These are phyloP conservation scores for Caenorhabditis sp. DNA, from an alignment of 2,888 invertebrate genomes.

Conservation along the genomic window DNA sequence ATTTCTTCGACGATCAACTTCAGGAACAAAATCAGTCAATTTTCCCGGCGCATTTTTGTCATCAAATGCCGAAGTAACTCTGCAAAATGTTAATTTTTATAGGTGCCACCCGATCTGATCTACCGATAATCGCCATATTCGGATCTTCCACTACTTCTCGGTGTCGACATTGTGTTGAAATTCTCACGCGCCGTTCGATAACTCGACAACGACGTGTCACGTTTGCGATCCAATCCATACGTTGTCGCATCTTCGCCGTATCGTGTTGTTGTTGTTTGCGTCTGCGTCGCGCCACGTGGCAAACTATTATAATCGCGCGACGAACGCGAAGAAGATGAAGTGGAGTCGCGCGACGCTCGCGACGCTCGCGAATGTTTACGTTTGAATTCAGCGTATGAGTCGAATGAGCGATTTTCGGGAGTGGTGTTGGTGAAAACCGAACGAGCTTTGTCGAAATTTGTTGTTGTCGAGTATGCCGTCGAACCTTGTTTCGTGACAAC, in stretches of 20 bases:
- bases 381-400: slow-evolving; percentile 53
- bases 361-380: slow-evolving; percentile 39
- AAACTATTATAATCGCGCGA: slow-evolving; percentile 50
- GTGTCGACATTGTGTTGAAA: slow-evolving; percentile 19
- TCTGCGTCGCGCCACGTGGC: slow-evolving; percentile 29
- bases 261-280: not conserved
- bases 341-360: not conserved
- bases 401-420: slow-evolving; percentile 31
- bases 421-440: slow-evolving; percentile 21
- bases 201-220: slow-evolving; percentile 32
- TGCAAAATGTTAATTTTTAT: too few species aligned
- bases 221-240: slow-evolving; percentile 15
- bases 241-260: not conserved
- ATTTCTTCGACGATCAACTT: slow-evolving; percentile 43
- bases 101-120: too few species aligned
- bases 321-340: slow-evolving; percentile 25
- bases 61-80: slow-evolving; percentile 1
- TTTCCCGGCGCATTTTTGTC: slow-evolving; percentile 12
- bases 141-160: slow-evolving; percentile 30
- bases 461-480: slow-evolving; percentile 18
- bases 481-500: slow-evolving; percentile 19
- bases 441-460: slow-evolving; percentile 33
- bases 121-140: slow-evolving; percentile 31
- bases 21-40: slow-evolving; percentile 67
- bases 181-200: slow-evolving; percentile 37